phyloP scores from a whole-genome alignment of 2,888 invertebrate genomes.

The Drosophila pegasa region DNA sequence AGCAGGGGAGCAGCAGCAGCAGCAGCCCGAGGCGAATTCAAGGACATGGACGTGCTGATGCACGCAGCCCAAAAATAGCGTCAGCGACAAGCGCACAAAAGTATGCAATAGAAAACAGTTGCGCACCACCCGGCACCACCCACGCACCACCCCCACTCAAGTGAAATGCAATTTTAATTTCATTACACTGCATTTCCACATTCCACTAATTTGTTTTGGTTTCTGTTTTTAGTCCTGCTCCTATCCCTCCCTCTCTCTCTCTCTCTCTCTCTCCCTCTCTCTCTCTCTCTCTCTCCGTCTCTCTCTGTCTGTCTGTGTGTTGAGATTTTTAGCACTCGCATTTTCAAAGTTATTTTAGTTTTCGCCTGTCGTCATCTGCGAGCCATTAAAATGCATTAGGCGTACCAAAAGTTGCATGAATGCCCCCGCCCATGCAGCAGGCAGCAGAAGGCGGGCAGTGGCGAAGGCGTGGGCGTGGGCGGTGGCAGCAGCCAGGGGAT shows the following conservation, averaged over 20 bases:
- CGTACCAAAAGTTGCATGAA: constrained; percentile 46
- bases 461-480: no score
- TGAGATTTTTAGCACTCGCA: constrained; percentile 42
- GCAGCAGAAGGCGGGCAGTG: no score
- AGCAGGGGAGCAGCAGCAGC: constrained; percentile 19
- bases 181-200: constrained; percentile 52
- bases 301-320: constrained; percentile 2
- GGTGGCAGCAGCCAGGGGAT: no score
- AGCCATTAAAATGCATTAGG: constrained; percentile 76
- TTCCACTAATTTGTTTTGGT: constrained; percentile 62
- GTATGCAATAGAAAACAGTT: constrained; percentile 56
- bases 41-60: constrained; percentile 45
- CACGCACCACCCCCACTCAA: constrained; percentile 18
- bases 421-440: constrained; percentile 16
- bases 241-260: background rate
- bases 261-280: background rate
- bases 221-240: constrained; percentile 31
- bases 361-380: constrained; percentile 41
- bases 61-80: constrained; percentile 56
- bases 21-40: constrained; percentile 41
- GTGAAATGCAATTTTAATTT: constrained; percentile 76
- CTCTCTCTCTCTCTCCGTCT: background rate
- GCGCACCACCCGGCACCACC: constrained; percentile 4
- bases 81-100: constrained; percentile 37
- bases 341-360: constrained; percentile 41